These are phyloP conservation scores for Melanitta fusca DNA, from an alignment of 2,797 vertebrate species.

Conservation along the genomic window DNA sequence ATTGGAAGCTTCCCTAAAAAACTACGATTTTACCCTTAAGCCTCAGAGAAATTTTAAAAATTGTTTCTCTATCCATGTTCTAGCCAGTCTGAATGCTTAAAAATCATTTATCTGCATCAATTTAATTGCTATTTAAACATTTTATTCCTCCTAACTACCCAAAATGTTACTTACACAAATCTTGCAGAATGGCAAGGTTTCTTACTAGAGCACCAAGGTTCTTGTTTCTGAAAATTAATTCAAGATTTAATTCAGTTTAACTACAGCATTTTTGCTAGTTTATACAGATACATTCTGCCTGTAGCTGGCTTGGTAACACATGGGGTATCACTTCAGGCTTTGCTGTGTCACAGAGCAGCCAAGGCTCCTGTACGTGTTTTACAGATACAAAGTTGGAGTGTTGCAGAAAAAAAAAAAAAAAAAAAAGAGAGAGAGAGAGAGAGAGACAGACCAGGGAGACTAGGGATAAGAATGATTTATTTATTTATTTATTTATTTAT, in stretches of 20 bases:
- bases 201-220: not conserved
- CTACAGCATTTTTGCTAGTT: not conserved
- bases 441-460: not conserved
- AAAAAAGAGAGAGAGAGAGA: no score
- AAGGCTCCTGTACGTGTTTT: not conserved
- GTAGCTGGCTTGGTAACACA: not conserved
- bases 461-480: not conserved
- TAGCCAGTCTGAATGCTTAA: not conserved
- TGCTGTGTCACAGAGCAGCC: not conserved
- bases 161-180: not conserved
- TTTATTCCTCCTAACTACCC: not conserved
- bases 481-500: no score
- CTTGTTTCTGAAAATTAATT: not conserved
- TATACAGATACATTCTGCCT: not conserved
- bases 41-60: not conserved
- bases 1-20: not conserved
- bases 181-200: not conserved
- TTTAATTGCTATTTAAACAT: not conserved
- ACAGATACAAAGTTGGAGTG: not conserved
- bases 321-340: not conserved
- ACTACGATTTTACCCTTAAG: not conserved
- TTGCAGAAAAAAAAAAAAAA: not conserved
- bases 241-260: not conserved
- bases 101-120: not conserved
- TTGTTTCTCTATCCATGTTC: not conserved